A percentile compares a stretch with the other conserved stretches of the same genome.
phyloP scores from a whole-genome alignment of 2,888 invertebrate genomes.

The Torymus tubicola region DNA sequence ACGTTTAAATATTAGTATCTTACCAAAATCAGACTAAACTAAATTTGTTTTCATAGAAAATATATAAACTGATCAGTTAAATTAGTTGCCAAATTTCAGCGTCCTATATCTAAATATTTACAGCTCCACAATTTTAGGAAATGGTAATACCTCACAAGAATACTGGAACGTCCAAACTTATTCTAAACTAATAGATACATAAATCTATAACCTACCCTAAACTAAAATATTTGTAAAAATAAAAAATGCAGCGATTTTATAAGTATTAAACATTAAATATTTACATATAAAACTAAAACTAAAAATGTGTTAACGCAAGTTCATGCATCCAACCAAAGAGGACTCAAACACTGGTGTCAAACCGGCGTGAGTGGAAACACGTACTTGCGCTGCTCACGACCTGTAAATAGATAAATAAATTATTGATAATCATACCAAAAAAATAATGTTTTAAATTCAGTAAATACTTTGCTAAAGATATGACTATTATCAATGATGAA shows the following conservation, averaged over 20 bases:
- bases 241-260: constrained; percentile 27
- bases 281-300: not conserved
- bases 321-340: constrained; percentile 8
- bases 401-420: constrained; percentile 7
- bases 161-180: too few species aligned
- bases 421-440: too few species aligned
- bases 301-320: not conserved
- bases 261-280: not conserved
- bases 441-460: too few species aligned
- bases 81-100: not conserved
- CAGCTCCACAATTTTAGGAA: too few species aligned
- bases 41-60: too few species aligned
- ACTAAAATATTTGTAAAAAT: not conserved
- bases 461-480: too few species aligned
- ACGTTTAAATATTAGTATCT: too few species aligned
- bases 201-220: not conserved
- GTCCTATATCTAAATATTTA: constrained; percentile 1
- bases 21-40: too few species aligned
- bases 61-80: constrained; percentile 16
- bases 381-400: not conserved
- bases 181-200: not conserved
- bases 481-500: too few species aligned
- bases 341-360: constrained; percentile 2
- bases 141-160: too few species aligned
- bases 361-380: constrained; percentile 13